Conservation (phyloP, 2,888 invertebrate species). For the Lycaena phlaeas region DNA sequence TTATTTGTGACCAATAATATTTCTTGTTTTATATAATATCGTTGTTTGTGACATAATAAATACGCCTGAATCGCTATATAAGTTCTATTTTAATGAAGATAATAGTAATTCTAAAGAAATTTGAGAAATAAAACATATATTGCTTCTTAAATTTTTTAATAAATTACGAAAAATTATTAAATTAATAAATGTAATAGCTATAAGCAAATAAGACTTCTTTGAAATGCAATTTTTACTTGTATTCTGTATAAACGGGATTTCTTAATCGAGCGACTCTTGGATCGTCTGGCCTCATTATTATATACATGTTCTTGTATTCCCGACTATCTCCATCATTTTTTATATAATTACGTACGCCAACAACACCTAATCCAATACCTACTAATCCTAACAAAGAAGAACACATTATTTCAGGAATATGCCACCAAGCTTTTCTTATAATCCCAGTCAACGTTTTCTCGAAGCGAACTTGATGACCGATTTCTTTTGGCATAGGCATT, state of each 20-base stretch:
- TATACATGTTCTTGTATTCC: constrained; percentile 73
- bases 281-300: constrained; percentile 76
- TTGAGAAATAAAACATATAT: too few species aligned
- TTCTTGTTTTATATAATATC: too few species aligned
- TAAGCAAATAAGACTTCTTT: too few species aligned
- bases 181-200: too few species aligned
- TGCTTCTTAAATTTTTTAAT: too few species aligned
- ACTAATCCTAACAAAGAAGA: constrained; percentile 67
- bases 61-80: too few species aligned
- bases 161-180: too few species aligned
- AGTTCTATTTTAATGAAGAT: too few species aligned
- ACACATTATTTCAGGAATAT: constrained; percentile 80
- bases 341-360: constrained; percentile 56
- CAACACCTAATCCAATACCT: constrained; percentile 63
- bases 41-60: too few species aligned
- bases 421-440: constrained; percentile 68
- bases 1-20: too few species aligned
- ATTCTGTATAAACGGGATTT: constrained; percentile 42
- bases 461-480: constrained; percentile 42
- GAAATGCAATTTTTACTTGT: constrained; percentile 16
- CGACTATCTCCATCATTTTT: constrained; percentile 75
- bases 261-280: constrained; percentile 60
- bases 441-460: constrained; percentile 33
- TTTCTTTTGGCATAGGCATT: constrained; percentile 28
- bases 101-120: too few species aligned